Conservation (phyloP, 1,140 invertebrate species). For the Brevipalpus yothersi region DNA sequence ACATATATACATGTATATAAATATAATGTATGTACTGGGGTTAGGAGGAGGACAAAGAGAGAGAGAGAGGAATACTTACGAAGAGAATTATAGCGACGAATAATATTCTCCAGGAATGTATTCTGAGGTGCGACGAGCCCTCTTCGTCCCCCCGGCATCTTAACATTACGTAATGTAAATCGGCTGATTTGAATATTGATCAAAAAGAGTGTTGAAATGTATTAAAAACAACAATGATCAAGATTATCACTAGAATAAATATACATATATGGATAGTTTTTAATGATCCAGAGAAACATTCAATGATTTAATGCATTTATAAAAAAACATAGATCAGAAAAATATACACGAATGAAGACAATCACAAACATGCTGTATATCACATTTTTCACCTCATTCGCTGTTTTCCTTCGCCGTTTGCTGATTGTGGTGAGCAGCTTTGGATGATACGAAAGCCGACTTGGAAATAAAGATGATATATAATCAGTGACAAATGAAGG, state of each 20-base stretch:
- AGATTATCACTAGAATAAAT: not conserved
- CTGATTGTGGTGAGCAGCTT: too few relatives aligned
- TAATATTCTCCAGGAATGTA: constrained; percentile 98
- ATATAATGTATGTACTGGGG: not conserved
- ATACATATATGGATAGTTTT: not conserved
- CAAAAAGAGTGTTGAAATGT: not conserved
- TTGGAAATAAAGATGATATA: too few relatives aligned
- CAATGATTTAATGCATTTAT: too few relatives aligned
- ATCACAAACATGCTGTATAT: too few relatives aligned
- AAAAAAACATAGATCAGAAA: too few relatives aligned
- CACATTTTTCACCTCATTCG: too few relatives aligned
- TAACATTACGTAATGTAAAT: constrained; percentile 18
- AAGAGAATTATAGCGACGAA: constrained; percentile 83
- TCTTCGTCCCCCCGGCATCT: constrained; percentile 78
- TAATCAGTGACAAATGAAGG: too few relatives aligned
- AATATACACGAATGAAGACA: too few relatives aligned
- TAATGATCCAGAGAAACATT: too few relatives aligned
- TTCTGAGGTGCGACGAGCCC: constrained; percentile 98
- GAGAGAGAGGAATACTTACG: constrained; percentile 50
- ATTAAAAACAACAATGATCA: not conserved
- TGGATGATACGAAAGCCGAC: too few relatives aligned
- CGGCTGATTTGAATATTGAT: not conserved
- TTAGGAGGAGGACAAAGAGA: not conserved
- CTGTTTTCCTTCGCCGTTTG: too few relatives aligned
- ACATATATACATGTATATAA: not conserved